Evolutionary conservation across 2,113 vertebrate genomes (phyloP), one percentile per base, ranked within the genome.

Genomic region (Daubentonia madagascariensis): DNA sequence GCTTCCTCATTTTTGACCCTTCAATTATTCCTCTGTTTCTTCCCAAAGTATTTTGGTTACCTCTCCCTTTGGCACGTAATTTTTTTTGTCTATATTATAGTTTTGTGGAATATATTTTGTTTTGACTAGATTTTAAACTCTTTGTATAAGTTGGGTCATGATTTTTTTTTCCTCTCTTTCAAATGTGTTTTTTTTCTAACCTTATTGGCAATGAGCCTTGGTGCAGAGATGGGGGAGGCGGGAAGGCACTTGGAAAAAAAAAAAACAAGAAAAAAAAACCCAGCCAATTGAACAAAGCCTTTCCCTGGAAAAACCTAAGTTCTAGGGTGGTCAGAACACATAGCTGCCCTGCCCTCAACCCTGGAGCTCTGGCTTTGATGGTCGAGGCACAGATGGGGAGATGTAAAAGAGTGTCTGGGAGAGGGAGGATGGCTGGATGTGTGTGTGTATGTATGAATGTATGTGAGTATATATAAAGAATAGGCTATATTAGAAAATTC

Each of bases 401-500:
- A 61, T 20, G 18, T 50, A 50, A 43, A 80, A 89, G 67, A 75
- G 76, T 81, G 20, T 90, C 59, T 92, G 65, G 76, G 59, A 89
- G 84, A 30, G 25, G 61, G 52, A 87, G 54, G 40, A 61, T 43
- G 79, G 90, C 65, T 50, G 17, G n/a, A 3, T 87, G 3, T 67
- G 1, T 18, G 0, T 52, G 3, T 18, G 0, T 68, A 16, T 88
- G 3, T 52, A 1, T 28, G 12, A 43, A 4, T 78, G 30, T 88
- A 18, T 52, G 40, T 79, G 1, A 72, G 57, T 48, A 16, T 80
- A 40, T 89, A 48, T 91, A 87, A 73, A 96, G 92, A 95, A 97
- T 96, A 93, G 75, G 67, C 96, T 97, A 93, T 96, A 96, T 97
- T 98, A 97, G 97, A 98, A 98, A 98, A 97, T 84, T 95, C 94